Evolutionary conservation across 1,140 invertebrate species (phyloP), one percentile per base, ranked within the genome.

Genomic region (Zaprionus tsacasi): DNA sequence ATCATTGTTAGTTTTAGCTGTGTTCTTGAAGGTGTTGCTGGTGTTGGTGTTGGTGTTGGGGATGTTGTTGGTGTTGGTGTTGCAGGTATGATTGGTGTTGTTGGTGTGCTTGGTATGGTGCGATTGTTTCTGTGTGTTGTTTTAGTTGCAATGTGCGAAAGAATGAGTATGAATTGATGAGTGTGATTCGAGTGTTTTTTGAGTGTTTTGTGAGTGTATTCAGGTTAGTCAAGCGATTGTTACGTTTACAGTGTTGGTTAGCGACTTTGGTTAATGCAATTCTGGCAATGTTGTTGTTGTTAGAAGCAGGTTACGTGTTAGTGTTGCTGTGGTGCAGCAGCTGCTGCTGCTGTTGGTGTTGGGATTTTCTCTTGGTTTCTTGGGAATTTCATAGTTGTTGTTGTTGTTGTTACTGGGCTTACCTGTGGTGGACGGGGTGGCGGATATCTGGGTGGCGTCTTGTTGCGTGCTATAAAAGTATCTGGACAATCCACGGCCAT

Each of bases 401-500:
- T 50, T 63, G 33, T 54, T 11, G 10, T 7, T 35, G 33, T 35
- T 8, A 35, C 48, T 2, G 12, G 8, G 36, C 56, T 92, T 86
- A 92, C 91, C 91, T 92, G 91, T 63, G 94, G 94, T 61, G 94
- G 95, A 78, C 95, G 95, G 15, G 95, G 96, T 33, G 96, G 96
- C 59, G 97, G 97, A 94, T 98, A 99, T 91, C 98, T 95, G 78
- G 97, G 98, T 76, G 96, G 97, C 71, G 96, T 98, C 94, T 98
- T 99, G 93, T 96, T 97, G 92, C 96, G 95, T 78, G 95, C 97
- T 79, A 99, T 96, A 94, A 99, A 99, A 88, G 96, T 96, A 91
- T 99, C 98, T 86, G 99, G 99, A 74, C 99, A 98, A 93, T 99
- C 99, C 91, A 99, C 98, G 87, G 99, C 97, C 97, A 99, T 98